A percentile compares a stretch with the other conserved stretches of the same genome.
Evolutionary conservation across 2,113 vertebrate genomes (phyloP).

Genomic region (Spheniscus mendiculus): DNA sequence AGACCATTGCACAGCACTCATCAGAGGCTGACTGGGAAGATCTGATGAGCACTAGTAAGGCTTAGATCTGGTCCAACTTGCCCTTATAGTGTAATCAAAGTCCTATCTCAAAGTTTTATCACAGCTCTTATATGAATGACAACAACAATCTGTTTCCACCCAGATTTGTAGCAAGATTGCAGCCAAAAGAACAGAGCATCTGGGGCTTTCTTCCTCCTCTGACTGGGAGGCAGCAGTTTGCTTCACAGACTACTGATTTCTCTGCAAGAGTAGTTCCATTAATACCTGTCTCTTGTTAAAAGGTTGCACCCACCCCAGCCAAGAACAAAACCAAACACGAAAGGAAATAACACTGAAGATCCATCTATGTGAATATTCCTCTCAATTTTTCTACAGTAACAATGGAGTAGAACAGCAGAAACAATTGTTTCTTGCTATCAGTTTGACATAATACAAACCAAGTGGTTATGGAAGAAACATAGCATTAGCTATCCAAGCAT

Average conservation of each 20-base stretch:
- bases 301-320: neutral
- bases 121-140: neutral
- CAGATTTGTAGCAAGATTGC: neutral
- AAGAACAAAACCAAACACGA: constrained; percentile 27
- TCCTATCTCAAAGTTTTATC: neutral
- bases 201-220: neutral
- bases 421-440: neutral
- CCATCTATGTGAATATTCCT: neutral
- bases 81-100: neutral
- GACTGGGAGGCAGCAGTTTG: neutral
- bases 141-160: neutral
- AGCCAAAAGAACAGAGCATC: neutral
- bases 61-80: neutral
- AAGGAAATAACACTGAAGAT: neutral
- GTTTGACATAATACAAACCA: constrained; percentile 5
- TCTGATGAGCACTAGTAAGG: neutral
- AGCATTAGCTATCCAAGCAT: neutral
- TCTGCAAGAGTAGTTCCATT: constrained; percentile 26
- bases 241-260: constrained; percentile 37
- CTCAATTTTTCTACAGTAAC: neutral
- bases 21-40: neutral
- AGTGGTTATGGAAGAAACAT: constrained; percentile 14
- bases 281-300: constrained; percentile 16
- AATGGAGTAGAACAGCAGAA: neutral
- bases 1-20: neutral